phyloP scores from a whole-genome alignment of 2,113 vertebrate species.

The Leuciscus idus region DNA sequence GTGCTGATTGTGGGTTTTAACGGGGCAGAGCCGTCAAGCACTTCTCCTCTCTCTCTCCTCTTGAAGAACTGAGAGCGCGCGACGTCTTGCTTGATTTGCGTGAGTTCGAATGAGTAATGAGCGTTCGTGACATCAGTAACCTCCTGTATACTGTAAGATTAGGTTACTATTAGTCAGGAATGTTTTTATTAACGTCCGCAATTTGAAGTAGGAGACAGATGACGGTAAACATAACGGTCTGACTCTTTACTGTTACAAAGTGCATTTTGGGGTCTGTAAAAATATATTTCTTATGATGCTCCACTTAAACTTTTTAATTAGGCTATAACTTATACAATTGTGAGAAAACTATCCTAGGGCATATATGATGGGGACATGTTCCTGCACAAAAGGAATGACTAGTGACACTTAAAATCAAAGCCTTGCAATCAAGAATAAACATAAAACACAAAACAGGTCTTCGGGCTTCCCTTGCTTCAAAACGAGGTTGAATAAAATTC shows the following conservation, averaged over 20 bases:
- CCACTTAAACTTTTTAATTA: neutral
- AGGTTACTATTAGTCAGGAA: neutral
- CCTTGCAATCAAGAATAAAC: no score
- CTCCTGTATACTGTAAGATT: neutral
- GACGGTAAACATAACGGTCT: neutral
- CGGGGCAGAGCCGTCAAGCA: neutral
- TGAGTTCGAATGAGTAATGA: neutral
- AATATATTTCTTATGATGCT: no score
- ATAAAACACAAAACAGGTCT: no score
- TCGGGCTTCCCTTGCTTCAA: no score
- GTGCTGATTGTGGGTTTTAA: neutral
- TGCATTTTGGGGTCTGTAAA: neutral
- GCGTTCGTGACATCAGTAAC: neutral
- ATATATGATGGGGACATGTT: neutral
- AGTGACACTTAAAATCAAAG: no score
- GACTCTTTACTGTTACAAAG: neutral
- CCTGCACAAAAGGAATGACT: no score
- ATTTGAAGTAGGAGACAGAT: neutral
- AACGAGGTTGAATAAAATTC: no score
- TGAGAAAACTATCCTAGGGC: no score
- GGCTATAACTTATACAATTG: neutral
- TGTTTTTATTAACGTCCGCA: neutral
- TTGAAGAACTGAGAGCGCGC: constrained; percentile 24
- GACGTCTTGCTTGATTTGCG: neutral
- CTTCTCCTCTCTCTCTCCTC: neutral